phyloP scores from a whole-genome alignment of 1,140 invertebrate genomes.

The Camponotus vicinus region DNA sequence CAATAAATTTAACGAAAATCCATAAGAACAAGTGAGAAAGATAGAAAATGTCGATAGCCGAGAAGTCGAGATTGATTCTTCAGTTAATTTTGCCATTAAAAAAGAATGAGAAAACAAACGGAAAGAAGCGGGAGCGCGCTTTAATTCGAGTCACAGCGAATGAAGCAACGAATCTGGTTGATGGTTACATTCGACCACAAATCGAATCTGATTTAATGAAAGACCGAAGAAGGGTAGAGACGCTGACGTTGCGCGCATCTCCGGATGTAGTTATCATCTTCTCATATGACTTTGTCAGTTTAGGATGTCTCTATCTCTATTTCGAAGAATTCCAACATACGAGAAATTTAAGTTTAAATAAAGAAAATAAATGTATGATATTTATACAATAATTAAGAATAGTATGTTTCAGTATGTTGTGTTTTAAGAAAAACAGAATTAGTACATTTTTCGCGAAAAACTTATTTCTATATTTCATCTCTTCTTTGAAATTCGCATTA shows the following conservation, averaged over 20 bases:
- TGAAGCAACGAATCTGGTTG: constrained; percentile 71
- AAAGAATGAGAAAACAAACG: constrained; percentile 55
- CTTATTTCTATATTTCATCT: neutral
- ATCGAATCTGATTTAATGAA: constrained; percentile 82
- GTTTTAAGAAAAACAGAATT: neutral
- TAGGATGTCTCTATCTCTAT: constrained; percentile 2
- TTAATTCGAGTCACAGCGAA: constrained; percentile 70
- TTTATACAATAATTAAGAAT: neutral
- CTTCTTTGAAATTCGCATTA: neutral
- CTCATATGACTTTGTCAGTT: neutral
- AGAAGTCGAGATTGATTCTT: constrained; percentile 62
- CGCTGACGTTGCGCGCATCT: constrained; percentile 77
- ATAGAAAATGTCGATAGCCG: neutral
- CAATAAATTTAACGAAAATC: neutral
- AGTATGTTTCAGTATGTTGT: neutral
- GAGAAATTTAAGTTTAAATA: neutral
- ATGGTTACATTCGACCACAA: constrained; percentile 78
- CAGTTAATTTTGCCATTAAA: constrained; percentile 68
- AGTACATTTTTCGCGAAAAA: neutral
- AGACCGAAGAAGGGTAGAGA: constrained; percentile 73
- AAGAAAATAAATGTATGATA: neutral
- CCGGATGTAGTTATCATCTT: constrained; percentile 31
- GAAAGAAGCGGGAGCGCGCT: constrained; percentile 40
- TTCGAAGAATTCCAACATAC: neutral
- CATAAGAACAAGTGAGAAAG: neutral